phyloP scores from a whole-genome alignment of 2,113 vertebrate genomes.

The Pterophyllum scalare region DNA sequence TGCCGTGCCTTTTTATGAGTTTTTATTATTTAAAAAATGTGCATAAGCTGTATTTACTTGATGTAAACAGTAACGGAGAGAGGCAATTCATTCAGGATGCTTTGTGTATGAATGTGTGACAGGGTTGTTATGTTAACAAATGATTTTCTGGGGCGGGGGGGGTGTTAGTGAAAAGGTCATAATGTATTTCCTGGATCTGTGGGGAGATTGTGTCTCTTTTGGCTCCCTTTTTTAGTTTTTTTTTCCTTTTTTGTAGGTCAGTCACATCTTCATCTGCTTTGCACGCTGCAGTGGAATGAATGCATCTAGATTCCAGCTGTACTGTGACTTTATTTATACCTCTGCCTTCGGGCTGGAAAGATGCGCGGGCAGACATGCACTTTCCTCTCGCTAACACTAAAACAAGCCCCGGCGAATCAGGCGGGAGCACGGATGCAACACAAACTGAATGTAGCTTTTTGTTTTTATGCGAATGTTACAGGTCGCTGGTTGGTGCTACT shows the following conservation, averaged over 20 bases:
- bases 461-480: slow-evolving; percentile 27
- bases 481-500: slow-evolving; percentile 13
- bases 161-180: slow-evolving; percentile 42
- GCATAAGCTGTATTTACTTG: slow-evolving; percentile 25
- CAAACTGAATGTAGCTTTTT: slow-evolving; percentile 19
- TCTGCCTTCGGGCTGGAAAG: slow-evolving; percentile 59
- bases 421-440: slow-evolving; percentile 16
- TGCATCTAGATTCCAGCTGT: slow-evolving; percentile 70
- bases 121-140: slow-evolving; percentile 51
- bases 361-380: slow-evolving; percentile 22
- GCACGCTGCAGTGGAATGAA: slow-evolving; percentile 61
- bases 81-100: slow-evolving; percentile 46
- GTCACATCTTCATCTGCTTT: slow-evolving; percentile 63
- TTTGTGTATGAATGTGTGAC: slow-evolving; percentile 58
- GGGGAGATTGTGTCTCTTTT: slow-evolving; percentile 32
- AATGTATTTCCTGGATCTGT: slow-evolving; percentile 55
- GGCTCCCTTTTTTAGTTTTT: not conserved
- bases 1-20: not conserved
- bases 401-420: slow-evolving; percentile 32
- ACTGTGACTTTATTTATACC: slow-evolving; percentile 72
- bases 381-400: slow-evolving; percentile 40
- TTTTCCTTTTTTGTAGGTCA: slow-evolving; percentile 59
- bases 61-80: slow-evolving; percentile 38
- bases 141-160: slow-evolving; percentile 16
- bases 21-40: slow-evolving; percentile 40